A percentile compares a stretch with the other conserved stretches of the same genome.
These are phyloP conservation scores for Eriocheir sinensis DNA, from an alignment of 1,140 invertebrate genomes.

Conservation along the genomic window DNA sequence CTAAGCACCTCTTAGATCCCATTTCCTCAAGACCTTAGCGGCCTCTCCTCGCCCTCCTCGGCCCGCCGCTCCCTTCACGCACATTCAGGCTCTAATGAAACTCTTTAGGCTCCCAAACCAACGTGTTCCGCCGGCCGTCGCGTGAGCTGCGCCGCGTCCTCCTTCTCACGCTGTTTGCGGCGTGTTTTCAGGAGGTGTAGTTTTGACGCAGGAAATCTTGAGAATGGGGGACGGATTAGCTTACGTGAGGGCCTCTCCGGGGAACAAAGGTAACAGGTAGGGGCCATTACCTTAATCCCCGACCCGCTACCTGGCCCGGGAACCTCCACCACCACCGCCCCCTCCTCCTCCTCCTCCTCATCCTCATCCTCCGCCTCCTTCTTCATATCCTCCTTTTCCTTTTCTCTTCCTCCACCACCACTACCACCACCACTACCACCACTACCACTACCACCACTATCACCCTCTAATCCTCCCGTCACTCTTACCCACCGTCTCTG, in stretches of 20 bases:
- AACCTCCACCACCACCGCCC: background rate
- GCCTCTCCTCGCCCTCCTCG: background rate
- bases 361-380: background rate
- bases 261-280: conserved; percentile 60
- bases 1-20: background rate
- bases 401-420: background rate
- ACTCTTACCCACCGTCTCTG: background rate
- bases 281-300: conserved; percentile 62
- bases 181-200: conserved; percentile 27
- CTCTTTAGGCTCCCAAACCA: background rate
- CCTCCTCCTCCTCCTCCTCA: background rate
- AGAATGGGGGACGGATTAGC: background rate
- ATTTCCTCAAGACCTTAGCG: background rate
- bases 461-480: background rate
- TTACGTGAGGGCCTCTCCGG: conserved; percentile 39
- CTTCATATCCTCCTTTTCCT: background rate
- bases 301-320: conserved; percentile 34
- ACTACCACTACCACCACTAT: background rate
- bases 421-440: background rate
- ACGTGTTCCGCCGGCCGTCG: background rate
- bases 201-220: conserved; percentile 16
- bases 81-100: background rate
- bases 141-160: background rate
- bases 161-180: conserved; percentile 1
- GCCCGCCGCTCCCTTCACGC: background rate